These are phyloP conservation scores for Syrrhaptes paradoxus DNA, from an alignment of 2,113 vertebrate genomes.

Conservation along the genomic window DNA sequence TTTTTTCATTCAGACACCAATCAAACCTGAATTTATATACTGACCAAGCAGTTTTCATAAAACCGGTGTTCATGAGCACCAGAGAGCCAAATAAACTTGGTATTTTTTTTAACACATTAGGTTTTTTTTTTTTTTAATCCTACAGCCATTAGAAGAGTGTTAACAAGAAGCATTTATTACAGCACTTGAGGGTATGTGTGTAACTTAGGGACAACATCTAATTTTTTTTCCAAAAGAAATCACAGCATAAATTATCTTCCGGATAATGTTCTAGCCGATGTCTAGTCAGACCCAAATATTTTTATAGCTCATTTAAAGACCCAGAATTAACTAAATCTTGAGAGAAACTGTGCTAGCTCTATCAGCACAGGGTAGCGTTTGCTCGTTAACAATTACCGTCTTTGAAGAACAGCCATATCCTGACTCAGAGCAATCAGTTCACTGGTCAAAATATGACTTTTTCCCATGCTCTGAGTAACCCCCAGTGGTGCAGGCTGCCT, in stretches of 20 bases:
- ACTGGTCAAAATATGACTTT: not conserved
- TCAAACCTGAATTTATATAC: not conserved
- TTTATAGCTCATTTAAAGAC: not conserved
- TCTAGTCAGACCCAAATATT: not conserved
- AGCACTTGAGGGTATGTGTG: not conserved
- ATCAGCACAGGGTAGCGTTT: not conserved
- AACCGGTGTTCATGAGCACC: not conserved
- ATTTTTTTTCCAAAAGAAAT: not conserved
- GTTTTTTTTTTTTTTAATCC: not conserved
- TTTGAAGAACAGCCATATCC: not conserved
- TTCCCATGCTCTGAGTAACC: not conserved
- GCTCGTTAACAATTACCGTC: not conserved
- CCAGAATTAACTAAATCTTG: not conserved
- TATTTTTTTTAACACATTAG: not conserved
- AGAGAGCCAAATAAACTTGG: not conserved
- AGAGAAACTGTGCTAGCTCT: not conserved
- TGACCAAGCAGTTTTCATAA: not conserved
- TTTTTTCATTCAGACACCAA: not conserved
- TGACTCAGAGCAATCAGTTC: not conserved
- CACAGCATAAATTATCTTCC: not conserved
- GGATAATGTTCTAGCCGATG: not conserved
- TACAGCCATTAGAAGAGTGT: not conserved
- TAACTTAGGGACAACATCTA: not conserved
- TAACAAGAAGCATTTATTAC: not conserved
- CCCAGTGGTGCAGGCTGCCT: not conserved